phyloP scores from a whole-genome alignment of 1,140 invertebrate genomes.

The Nomia melanderi region DNA sequence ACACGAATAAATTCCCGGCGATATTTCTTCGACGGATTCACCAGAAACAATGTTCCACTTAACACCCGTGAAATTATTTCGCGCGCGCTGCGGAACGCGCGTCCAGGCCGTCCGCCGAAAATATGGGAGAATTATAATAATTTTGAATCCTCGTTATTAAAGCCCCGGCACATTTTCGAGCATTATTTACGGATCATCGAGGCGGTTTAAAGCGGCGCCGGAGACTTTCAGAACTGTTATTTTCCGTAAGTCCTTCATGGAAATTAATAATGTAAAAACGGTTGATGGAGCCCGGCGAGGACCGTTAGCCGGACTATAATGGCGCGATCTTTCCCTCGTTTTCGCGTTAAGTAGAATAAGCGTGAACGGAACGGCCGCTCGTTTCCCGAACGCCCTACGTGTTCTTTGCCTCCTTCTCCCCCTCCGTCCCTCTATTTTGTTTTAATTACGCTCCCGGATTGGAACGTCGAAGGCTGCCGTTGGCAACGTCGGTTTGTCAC shows the following conservation, averaged over 20 bases:
- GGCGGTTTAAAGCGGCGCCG: background rate
- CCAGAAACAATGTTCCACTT: background rate
- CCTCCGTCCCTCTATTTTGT: background rate
- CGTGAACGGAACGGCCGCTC: background rate
- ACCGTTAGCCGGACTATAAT: background rate
- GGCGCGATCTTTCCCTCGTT: too few relatives aligned
- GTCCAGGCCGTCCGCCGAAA: background rate
- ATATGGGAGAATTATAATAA: background rate
- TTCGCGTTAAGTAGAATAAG: background rate
- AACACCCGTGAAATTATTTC: constrained; percentile 1
- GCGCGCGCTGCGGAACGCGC: background rate
- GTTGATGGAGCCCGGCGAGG: background rate
- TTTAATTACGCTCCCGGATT: background rate
- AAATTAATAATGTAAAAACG: background rate
- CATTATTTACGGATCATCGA: constrained; percentile 1
- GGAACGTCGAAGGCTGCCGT: background rate
- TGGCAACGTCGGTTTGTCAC: background rate
- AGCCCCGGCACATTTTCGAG: background rate
- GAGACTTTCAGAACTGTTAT: background rate
- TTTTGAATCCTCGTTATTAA: background rate
- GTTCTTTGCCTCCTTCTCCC: background rate
- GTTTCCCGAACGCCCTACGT: background rate
- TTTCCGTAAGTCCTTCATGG: too few relatives aligned
- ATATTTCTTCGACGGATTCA: background rate
- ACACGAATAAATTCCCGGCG: background rate